Percentiles rank a stretch among this genome's conserved stretches.
These are phyloP conservation scores for Valencia hispanica DNA, from an alignment of 2,797 vertebrate species.

Conservation along the genomic window DNA sequence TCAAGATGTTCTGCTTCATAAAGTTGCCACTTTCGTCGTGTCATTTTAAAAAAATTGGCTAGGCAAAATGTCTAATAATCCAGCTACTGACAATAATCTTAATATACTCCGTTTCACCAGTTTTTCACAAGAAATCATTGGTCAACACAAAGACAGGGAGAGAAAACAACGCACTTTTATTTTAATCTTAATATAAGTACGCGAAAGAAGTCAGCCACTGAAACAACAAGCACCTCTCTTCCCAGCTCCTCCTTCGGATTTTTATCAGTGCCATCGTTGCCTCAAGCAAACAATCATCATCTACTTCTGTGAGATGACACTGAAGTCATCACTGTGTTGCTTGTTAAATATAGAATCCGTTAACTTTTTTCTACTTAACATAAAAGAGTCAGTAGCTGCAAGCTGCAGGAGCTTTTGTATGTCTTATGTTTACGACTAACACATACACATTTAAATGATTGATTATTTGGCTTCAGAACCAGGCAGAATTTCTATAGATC, in stretches of 20 bases:
- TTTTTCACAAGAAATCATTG: conserved; percentile 1
- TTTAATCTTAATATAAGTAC: conserved; percentile 1
- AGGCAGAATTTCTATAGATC: neutral
- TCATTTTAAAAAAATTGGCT: too few species aligned
- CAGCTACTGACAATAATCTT: too few species aligned
- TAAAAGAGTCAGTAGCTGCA: neutral
- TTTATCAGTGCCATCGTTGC: conserved; percentile 23
- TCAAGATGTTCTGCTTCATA: too few species aligned
- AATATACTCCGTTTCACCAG: neutral
- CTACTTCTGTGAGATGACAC: conserved; percentile 44
- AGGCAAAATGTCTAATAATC: too few species aligned
- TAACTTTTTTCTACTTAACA: neutral
- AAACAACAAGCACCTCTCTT: conserved; percentile 34
- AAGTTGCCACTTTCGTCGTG: too few species aligned
- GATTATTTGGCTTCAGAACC: neutral
- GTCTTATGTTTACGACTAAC: neutral
- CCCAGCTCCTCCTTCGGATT: conserved; percentile 45
- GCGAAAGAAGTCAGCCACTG: neutral
- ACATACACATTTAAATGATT: neutral
- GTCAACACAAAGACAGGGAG: neutral
- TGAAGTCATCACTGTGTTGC: neutral
- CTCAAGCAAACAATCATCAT: conserved; percentile 23
- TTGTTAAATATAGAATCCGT: conserved; percentile 8
- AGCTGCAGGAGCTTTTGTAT: neutral
- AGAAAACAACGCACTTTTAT: neutral